phyloP scores from a whole-genome alignment of 1,140 invertebrate genomes.

The Acyrthosiphon pisum region DNA sequence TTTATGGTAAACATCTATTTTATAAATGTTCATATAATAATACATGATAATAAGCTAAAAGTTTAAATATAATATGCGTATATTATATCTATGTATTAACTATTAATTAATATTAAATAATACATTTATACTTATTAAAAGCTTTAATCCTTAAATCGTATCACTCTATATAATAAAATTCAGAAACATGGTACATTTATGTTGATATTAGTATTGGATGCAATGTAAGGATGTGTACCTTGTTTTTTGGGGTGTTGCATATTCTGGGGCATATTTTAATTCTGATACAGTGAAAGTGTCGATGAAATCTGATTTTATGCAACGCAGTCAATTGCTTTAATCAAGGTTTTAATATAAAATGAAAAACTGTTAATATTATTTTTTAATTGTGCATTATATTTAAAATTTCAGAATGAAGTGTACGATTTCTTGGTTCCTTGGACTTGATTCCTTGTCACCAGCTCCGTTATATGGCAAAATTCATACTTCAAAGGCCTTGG shows the following conservation, averaged over 20 bases:
- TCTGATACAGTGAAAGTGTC: conserved; percentile 73
- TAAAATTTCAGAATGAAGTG: conserved; percentile 71
- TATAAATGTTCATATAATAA: not conserved
- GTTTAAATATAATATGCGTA: not conserved
- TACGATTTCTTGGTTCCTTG: conserved; percentile 68
- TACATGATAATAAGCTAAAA: not conserved
- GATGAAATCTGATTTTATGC: conserved; percentile 75
- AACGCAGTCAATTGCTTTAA: conserved; percentile 80
- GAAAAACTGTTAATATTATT: not conserved
- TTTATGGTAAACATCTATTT: conserved; percentile 17
- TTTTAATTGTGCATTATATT: conserved; percentile 32
- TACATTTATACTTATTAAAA: too few relatives aligned
- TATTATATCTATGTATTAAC: too few relatives aligned
- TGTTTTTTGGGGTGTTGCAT: conserved; percentile 66
- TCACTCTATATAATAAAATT: too few relatives aligned
- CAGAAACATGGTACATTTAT: too few relatives aligned
- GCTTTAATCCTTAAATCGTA: too few relatives aligned
- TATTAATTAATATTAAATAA: too few relatives aligned
- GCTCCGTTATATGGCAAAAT: conserved; percentile 81
- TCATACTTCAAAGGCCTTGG: conserved; percentile 80
- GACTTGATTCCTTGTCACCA: conserved; percentile 67
- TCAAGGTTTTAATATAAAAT: not conserved
- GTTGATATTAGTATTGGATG: not conserved
- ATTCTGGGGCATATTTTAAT: too few relatives aligned
- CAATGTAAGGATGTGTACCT: conserved; percentile 66